A percentile compares a stretch with the other conserved stretches of the same genome.
These are phyloP conservation scores for Drosophila rhopaloa DNA, from an alignment of 1,140 invertebrate genomes.

Conservation along the genomic window DNA sequence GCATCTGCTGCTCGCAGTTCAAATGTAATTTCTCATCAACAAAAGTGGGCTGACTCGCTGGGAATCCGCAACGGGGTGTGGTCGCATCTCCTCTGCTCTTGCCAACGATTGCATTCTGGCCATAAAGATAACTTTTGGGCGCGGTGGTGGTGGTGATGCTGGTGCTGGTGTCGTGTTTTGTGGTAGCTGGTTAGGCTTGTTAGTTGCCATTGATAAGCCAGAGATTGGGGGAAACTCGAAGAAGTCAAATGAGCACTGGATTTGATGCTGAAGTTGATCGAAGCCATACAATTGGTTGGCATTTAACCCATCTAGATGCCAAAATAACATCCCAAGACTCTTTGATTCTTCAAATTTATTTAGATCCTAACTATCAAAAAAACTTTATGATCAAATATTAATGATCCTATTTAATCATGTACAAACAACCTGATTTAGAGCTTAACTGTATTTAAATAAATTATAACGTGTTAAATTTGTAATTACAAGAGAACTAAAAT, in stretches of 20 bases:
- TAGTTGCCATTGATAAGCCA: conserved; percentile 54
- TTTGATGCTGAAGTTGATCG: neutral
- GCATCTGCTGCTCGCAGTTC: conserved; percentile 79
- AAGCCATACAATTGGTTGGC: too few species aligned
- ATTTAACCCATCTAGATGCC: too few species aligned
- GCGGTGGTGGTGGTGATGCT: conserved; percentile 25
- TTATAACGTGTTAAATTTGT: too few species aligned
- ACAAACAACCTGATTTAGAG: too few species aligned
- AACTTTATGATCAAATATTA: too few species aligned
- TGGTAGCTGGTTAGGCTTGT: conserved; percentile 63
- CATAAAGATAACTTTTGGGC: conserved; percentile 68
- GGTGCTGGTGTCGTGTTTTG: conserved; percentile 37
- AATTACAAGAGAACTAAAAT: too few species aligned
- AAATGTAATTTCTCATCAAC: conserved; percentile 83
- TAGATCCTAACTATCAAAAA: too few species aligned
- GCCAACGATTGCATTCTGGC: conserved; percentile 55
- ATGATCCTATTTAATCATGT: too few species aligned
- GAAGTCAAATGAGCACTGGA: conserved; percentile 2
- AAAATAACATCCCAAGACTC: too few species aligned
- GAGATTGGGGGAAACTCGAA: conserved; percentile 7
- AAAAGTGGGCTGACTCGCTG: conserved; percentile 66
- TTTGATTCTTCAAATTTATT: too few species aligned
- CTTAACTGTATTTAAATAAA: too few species aligned
- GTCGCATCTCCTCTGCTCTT: conserved; percentile 35
- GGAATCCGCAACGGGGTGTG: conserved; percentile 56